Percentiles rank a stretch among this genome's conserved stretches.
These are phyloP conservation scores for Tuta absoluta DNA, from an alignment of 2,888 invertebrate species.

Conservation along the genomic window DNA sequence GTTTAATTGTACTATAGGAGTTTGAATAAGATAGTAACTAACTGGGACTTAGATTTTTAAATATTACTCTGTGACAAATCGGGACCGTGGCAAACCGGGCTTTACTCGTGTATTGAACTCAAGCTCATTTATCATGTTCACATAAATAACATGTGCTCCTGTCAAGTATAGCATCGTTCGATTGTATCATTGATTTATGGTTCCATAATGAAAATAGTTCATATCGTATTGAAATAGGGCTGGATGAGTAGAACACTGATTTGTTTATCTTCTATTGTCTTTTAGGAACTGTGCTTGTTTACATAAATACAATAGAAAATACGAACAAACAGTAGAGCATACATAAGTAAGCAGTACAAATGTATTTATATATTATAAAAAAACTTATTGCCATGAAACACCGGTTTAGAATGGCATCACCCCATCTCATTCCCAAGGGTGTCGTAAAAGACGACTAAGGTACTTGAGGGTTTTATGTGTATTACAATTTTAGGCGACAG, in stretches of 20 bases:
- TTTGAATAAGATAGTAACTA: no score
- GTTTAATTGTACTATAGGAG: no score
- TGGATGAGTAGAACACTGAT: slow-evolving; percentile 35
- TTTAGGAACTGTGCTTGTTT: background rate
- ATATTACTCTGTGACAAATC: no score
- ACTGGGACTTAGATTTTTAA: no score
- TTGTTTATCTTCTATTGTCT: slow-evolving; percentile 21
- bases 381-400: no score
- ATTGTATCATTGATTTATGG: slow-evolving; percentile 76
- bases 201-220: slow-evolving; percentile 76
- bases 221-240: slow-evolving; percentile 49
- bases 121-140: slow-evolving; percentile 64
- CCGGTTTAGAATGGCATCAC: no score
- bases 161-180: slow-evolving; percentile 65
- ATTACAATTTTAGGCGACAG: no score
- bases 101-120: slow-evolving; percentile 44
- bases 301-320: background rate
- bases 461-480: no score
- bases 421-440: no score
- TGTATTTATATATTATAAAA: no score
- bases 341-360: no score
- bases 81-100: slow-evolving; percentile 18
- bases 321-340: background rate
- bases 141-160: slow-evolving; percentile 67
- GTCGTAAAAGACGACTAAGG: no score